Conservation (phyloP, 2,888 invertebrate genomes). For the Ophioninae sp. region DNA sequence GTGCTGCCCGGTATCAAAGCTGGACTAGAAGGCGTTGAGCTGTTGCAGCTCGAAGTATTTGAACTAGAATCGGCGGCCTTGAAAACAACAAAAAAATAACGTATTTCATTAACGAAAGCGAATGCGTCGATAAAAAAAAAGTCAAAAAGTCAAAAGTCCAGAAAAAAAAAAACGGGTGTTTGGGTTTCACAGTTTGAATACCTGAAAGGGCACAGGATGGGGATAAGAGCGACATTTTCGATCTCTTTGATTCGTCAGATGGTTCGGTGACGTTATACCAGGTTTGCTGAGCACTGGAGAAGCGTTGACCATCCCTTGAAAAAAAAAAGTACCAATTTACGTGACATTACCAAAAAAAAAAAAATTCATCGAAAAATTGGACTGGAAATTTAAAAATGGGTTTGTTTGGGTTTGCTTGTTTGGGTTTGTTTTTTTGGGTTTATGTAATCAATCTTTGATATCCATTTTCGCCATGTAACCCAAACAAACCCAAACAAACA, state of each 20-base stretch:
- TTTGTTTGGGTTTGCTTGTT: too few species aligned
- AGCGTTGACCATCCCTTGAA: constrained; percentile 74
- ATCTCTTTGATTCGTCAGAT: constrained; percentile 80
- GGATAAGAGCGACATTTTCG: constrained; percentile 83
- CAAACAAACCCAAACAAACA: too few species aligned
- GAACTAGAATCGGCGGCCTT: constrained; percentile 93
- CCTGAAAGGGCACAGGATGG: constrained; percentile 83
- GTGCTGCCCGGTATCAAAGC: constrained; percentile 85
- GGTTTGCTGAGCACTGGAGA: constrained; percentile 82
- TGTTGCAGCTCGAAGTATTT: constrained; percentile 97
- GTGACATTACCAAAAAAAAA: too few species aligned
- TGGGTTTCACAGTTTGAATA: constrained; percentile 73
- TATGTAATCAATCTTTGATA: too few species aligned
- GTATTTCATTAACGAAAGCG: neutral
- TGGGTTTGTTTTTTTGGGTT: too few species aligned
- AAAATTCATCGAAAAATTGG: too few species aligned
- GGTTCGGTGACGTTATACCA: constrained; percentile 80
- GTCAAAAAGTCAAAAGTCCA: too few species aligned
- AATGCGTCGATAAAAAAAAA: neutral
- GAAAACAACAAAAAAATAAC: constrained; percentile 66
- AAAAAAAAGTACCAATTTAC: neutral
- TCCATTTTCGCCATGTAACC: too few species aligned
- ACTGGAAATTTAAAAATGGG: too few species aligned
- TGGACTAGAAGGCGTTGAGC: constrained; percentile 97
- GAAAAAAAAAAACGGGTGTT: too few species aligned